A percentile compares a stretch with the other conserved stretches of the same genome.
These are phyloP conservation scores for Lepus oiostolus DNA, from an alignment of 2,797 vertebrate genomes.

Conservation along the genomic window DNA sequence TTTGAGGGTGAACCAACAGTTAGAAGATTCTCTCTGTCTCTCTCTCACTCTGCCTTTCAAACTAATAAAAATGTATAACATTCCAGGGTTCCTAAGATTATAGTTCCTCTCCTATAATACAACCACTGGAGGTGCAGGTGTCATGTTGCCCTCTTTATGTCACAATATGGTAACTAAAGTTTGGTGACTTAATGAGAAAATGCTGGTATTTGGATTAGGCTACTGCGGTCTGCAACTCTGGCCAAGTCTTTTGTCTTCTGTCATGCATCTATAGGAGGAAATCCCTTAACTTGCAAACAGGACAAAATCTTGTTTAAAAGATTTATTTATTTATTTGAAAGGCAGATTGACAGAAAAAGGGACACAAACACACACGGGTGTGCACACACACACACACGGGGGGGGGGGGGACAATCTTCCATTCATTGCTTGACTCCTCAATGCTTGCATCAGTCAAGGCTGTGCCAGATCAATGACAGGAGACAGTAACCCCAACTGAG, in stretches of 20 bases:
- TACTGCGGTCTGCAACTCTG: not conserved
- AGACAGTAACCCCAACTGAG: too few species aligned
- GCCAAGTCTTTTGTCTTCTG: not conserved
- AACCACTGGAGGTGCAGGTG: not conserved
- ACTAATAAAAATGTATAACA: not conserved
- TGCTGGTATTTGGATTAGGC: not conserved
- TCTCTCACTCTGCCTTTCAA: too few species aligned
- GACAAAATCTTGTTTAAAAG: not conserved
- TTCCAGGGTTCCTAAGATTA: not conserved
- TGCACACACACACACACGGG: too few species aligned
- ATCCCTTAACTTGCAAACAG: not conserved
- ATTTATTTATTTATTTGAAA: too few species aligned
- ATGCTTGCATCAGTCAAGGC: too few species aligned
- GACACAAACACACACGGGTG: too few species aligned
- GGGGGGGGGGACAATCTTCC: too few species aligned
- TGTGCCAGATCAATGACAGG: too few species aligned
- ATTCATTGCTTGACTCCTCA: too few species aligned
- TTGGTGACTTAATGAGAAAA: not conserved
- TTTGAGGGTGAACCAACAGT: too few species aligned
- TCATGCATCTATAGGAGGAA: not conserved
- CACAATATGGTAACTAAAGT: not conserved
- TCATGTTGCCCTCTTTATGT: not conserved
- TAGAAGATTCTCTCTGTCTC: too few species aligned
- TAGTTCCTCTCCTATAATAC: not conserved
- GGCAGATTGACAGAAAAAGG: too few species aligned